These are phyloP conservation scores for Hydrozoanthus tunicans DNA, from an alignment of 64 coral and sea anemone genomes.

Conservation along the genomic window DNA sequence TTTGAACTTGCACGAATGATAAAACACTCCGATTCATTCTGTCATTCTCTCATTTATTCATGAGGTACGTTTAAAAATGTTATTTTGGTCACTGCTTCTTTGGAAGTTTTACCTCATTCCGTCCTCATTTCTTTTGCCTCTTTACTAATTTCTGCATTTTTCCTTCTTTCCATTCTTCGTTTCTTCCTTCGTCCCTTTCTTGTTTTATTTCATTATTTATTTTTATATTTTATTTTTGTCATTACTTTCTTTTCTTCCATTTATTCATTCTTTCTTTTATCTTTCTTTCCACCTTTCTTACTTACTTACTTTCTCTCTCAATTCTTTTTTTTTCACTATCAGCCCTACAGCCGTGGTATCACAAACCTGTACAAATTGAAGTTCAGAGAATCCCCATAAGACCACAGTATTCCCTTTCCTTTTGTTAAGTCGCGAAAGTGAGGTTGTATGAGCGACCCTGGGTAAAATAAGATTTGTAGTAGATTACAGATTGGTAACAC, in stretches of 20 bases:
- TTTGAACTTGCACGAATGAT: neutral
- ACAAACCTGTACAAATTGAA: conserved; percentile 60
- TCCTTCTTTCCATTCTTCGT: neutral
- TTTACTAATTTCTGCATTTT: neutral
- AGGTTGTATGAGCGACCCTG: conserved; percentile 52
- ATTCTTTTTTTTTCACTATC: neutral
- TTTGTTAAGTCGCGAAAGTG: conserved; percentile 44
- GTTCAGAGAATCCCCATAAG: conserved; percentile 71
- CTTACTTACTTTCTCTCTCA: neutral
- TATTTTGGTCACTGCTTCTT: neutral
- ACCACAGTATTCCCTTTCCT: conserved; percentile 73
- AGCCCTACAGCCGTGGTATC: neutral
- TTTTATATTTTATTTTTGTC: neutral
- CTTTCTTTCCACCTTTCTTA: neutral
- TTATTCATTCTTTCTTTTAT: neutral
- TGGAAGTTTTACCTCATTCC: neutral
- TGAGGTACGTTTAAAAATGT: neutral
- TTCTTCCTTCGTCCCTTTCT: neutral
- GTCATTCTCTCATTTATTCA: neutral
- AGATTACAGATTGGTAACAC: neutral
- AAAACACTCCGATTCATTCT: neutral
- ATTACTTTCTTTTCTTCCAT: neutral
- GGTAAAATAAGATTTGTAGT: neutral
- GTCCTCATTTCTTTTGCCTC: neutral
- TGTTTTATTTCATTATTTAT: neutral